Base-by-base conservation (phyloP, 2,797 vertebrate genomes). In the Balearica regulorum region DNA sequence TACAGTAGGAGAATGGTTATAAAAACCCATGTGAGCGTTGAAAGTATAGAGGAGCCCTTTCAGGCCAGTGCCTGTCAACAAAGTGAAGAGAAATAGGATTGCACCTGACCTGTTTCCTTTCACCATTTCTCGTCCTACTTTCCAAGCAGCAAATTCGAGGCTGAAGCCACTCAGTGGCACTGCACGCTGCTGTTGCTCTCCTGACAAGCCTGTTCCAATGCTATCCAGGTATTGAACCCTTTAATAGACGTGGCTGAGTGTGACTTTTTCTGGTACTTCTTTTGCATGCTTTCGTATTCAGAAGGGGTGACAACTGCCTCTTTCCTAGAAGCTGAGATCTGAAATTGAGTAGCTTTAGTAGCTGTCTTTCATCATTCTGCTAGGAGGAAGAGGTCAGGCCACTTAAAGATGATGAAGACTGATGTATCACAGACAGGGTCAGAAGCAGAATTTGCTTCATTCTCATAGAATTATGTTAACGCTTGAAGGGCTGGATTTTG, bases 391-490 rank as follows among this genome's bases (percentile, higher is more conserved):
- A 85, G 89, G 93, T 95, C 93, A 95, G 76, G 82, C 65, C 61
- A 39, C 65, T 87, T 95, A 75, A 91, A 87, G 81, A 29, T 18
- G 33, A 92, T 91, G 76, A 85, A 94, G 65, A 94, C 46, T 77
- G 83, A 93, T 85, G 31, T 88, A 85, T 85, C 65, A 39, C 1
- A 58, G 83, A 55, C 43, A 87, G 86, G 64, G 82, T 83, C 96
- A 92, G 93, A 89, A 83, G 73, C 35, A 95, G 82, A 87, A 89
- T 92, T 93, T 89, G 26, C 64, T 95, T 95, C 76, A 66, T 86
- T 92, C 61, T 87, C 31, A 31, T 51, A 61, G 68, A 93, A 89
- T 71, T 69, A 29, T 1, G 2, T 95, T 95, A 95, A 97, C 93
- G 89, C 68, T 60, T 81, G 49, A 89, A 81, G 69, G 83, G 22